Evolutionary conservation across 37 sponge, comb jelly and placozoan species (phyloP).

Genomic region (Chondrosia reniformis): DNA sequence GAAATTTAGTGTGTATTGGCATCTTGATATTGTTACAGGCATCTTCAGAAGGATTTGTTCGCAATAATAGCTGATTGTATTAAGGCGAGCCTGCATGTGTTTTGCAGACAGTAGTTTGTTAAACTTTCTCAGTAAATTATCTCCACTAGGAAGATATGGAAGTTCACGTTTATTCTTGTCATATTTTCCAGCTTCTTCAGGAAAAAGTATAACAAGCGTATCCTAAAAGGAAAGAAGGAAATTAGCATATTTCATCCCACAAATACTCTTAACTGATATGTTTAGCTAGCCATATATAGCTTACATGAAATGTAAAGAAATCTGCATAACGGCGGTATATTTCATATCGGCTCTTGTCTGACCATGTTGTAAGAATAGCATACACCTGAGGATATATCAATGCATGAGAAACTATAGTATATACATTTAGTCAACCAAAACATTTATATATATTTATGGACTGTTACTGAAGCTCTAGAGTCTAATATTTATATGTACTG

Average conservation of each 20-base stretch:
- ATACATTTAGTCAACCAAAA: too few relatives aligned
- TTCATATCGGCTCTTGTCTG: slow-evolving; percentile 46
- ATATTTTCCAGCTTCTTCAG: slow-evolving; percentile 18
- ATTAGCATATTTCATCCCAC: too few relatives aligned
- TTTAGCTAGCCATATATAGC: not conserved
- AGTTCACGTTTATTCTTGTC: not conserved
- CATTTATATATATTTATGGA: too few relatives aligned
- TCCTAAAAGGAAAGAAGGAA: not conserved
- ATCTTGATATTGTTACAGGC: slow-evolving; percentile 24
- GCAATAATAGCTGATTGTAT: slow-evolving; percentile 19
- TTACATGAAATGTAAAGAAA: slow-evolving; percentile 79
- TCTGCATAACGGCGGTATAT: slow-evolving; percentile 73
- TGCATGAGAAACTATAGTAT: too few relatives aligned
- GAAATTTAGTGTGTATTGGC: slow-evolving; percentile 33
- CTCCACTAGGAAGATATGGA: slow-evolving; percentile 3
- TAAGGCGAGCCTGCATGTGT: slow-evolving; percentile 54
- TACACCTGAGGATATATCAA: too few relatives aligned
- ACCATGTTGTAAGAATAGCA: not conserved
- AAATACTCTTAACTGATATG: too few relatives aligned
- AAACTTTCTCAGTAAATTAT: slow-evolving; percentile 1
- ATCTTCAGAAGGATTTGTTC: slow-evolving; percentile 30
- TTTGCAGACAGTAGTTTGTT: not conserved
- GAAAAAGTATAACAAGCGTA: not conserved
- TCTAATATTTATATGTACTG: too few relatives aligned
- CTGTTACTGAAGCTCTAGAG: too few relatives aligned